A percentile compares a stretch with the other conserved stretches of the same genome.
Conservation (phyloP, 2,113 vertebrate genomes). For the Alaudala cheleensis region DNA sequence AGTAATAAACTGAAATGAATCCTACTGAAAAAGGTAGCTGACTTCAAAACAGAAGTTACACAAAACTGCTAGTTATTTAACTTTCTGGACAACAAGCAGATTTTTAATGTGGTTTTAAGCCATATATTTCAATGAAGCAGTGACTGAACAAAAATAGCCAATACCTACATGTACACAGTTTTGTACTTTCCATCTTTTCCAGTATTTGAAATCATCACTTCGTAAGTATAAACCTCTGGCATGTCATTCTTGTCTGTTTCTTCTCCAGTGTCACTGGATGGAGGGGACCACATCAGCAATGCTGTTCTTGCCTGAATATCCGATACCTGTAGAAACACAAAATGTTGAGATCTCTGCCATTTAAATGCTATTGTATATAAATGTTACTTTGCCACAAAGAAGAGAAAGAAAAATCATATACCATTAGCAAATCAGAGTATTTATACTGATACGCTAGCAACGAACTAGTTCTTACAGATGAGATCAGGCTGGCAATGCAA, state of each 20-base stretch:
- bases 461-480: not conserved
- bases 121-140: not conserved
- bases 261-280: constrained; percentile 72
- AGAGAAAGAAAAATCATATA: not conserved
- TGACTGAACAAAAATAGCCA: not conserved
- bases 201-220: constrained; percentile 85
- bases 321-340: constrained; percentile 78
- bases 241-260: constrained; percentile 60
- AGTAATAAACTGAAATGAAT: not conserved
- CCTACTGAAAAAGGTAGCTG: not conserved
- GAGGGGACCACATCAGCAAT: constrained; percentile 83
- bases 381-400: not conserved
- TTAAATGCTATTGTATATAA: not conserved
- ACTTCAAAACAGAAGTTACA: not conserved
- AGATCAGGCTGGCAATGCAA: not conserved
- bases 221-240: constrained; percentile 79
- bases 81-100: not conserved
- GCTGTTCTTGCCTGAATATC: constrained; percentile 86
- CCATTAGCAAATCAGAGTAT: not conserved
- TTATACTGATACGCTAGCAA: not conserved
- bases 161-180: constrained; percentile 82
- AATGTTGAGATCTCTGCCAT: constrained; percentile 10
- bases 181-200: constrained; percentile 92
- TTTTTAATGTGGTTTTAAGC: not conserved
- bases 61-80: not conserved